Conservation (phyloP, 2,888 invertebrate species). For the Polymixis flavicincta region DNA sequence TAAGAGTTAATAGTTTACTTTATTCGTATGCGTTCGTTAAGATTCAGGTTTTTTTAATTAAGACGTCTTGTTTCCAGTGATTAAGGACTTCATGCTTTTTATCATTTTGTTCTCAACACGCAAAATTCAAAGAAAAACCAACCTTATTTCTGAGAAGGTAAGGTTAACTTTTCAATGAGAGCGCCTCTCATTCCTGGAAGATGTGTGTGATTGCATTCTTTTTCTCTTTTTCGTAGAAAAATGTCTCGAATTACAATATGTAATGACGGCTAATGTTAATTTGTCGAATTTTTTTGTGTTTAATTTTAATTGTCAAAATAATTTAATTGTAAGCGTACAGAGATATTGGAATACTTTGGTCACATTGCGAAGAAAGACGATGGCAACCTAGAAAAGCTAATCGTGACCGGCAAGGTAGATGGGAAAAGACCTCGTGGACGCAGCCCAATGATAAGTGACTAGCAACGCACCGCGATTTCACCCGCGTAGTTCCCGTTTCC, state of each 20-base stretch:
- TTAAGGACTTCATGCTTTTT: constrained; percentile 77
- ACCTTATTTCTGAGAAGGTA: rapidly evolving
- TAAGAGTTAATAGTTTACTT: constrained; percentile 72
- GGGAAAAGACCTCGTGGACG: too few relatives aligned
- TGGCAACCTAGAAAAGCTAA: too few relatives aligned
- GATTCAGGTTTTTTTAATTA: constrained; percentile 81
- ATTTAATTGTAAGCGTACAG: neutral
- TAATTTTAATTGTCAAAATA: constrained; percentile 22
- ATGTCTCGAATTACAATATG: constrained; percentile 46
- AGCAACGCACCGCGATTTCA: too few relatives aligned
- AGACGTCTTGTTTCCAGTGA: constrained; percentile 80
- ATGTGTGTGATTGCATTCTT: constrained; percentile 31
- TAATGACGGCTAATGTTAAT: constrained; percentile 46
- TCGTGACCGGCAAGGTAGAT: too few relatives aligned
- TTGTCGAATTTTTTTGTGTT: constrained; percentile 26
- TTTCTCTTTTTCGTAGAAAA: constrained; percentile 44
- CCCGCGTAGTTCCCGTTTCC: too few relatives aligned
- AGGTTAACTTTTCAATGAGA: neutral
- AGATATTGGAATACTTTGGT: too few relatives aligned
- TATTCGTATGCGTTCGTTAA: constrained; percentile 70
- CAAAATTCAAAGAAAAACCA: neutral
- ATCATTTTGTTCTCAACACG: constrained; percentile 65
- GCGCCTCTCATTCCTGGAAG: constrained; percentile 23
- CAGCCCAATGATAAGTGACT: too few relatives aligned
- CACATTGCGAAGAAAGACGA: too few relatives aligned